phyloP scores from a whole-genome alignment of 2,888 invertebrate genomes.

The Gonocerus acuteangulatus region DNA sequence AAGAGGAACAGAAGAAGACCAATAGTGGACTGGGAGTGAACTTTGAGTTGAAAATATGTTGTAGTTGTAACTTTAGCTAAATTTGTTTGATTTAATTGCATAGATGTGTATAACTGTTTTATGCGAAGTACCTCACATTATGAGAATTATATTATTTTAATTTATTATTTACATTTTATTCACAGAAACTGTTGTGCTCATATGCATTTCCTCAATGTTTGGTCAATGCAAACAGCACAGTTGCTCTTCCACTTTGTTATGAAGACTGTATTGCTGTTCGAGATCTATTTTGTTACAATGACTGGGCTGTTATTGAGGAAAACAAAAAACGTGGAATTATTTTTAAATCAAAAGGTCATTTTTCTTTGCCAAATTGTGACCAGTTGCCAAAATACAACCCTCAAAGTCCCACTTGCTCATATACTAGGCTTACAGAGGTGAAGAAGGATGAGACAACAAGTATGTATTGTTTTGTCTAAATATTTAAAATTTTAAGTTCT shows the following conservation, averaged over 20 bases:
- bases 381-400: constrained; percentile 61
- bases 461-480: too few relatives aligned
- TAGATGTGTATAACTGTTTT: too few relatives aligned
- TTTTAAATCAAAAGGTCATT: constrained; percentile 76
- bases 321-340: constrained; percentile 71
- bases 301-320: constrained; percentile 86
- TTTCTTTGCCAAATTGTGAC: constrained; percentile 79
- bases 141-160: too few relatives aligned
- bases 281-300: constrained; percentile 83
- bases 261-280: constrained; percentile 90
- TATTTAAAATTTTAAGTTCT: too few relatives aligned
- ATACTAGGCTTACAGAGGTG: constrained; percentile 76
- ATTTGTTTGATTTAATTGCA: too few relatives aligned
- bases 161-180: constrained; percentile 31
- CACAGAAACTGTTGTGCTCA: constrained; percentile 73
- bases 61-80: too few relatives aligned
- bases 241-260: constrained; percentile 73
- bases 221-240: constrained; percentile 55
- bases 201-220: constrained; percentile 87
- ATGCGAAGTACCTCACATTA: too few relatives aligned
- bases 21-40: too few relatives aligned
- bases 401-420: constrained; percentile 59
- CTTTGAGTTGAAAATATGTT: too few relatives aligned
- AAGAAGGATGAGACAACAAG: constrained; percentile 72
- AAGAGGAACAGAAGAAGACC: too few relatives aligned